Evolutionary conservation across 2,797 vertebrate species (phyloP).

Genomic region (Peromyscus nudipes): DNA sequence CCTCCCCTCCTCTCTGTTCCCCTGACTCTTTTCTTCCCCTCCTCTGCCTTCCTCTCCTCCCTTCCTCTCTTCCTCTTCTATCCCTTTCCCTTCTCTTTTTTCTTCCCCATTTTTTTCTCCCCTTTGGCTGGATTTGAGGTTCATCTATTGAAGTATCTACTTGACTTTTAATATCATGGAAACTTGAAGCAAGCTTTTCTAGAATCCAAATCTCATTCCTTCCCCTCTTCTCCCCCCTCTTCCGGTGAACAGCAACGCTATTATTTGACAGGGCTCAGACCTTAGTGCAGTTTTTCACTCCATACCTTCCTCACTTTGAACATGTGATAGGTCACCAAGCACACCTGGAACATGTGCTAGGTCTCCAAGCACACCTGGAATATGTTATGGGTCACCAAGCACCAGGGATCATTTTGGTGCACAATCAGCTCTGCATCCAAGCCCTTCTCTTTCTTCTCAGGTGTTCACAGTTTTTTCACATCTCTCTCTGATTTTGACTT

Average conservation of each 20-base stretch:
- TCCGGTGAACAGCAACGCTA: neutral
- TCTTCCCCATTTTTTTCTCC: no score
- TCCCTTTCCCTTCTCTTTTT: neutral
- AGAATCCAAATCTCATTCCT: neutral
- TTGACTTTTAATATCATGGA: slow-evolving; percentile 31
- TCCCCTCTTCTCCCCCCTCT: neutral
- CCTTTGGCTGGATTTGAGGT: neutral
- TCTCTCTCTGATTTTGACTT: neutral
- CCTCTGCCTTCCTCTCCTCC: no score
- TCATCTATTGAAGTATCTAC: neutral
- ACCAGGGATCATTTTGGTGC: neutral
- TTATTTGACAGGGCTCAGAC: neutral
- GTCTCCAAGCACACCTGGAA: neutral
- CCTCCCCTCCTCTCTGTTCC: no score
- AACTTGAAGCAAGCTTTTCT: neutral
- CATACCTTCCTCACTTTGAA: no score
- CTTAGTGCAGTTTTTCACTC: neutral
- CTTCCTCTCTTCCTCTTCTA: no score
- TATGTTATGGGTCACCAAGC: no score
- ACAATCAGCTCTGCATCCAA: neutral
- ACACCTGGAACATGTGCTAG: neutral
- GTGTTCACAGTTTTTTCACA: neutral
- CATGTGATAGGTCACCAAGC: no score
- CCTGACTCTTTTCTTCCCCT: no score
- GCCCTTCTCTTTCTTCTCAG: neutral